Conservation (phyloP, 2,113 vertebrate genomes). For the Gymnarchus niloticus region DNA sequence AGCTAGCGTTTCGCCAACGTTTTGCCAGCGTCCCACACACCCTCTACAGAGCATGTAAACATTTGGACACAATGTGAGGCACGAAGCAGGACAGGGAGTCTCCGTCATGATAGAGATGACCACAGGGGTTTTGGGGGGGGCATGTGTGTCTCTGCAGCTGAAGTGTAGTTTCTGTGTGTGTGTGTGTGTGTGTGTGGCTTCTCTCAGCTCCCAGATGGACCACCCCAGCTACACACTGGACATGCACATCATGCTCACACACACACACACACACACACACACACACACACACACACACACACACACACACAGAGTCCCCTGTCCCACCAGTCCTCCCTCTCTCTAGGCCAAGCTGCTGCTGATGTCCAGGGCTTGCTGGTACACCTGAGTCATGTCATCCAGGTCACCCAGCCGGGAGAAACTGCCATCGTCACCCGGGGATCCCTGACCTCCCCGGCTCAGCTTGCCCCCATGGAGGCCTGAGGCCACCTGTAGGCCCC, state of each 20-base stretch:
- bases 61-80: conserved; percentile 59
- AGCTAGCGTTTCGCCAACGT: conserved; percentile 47
- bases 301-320: conserved; percentile 12
- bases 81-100: conserved; percentile 48
- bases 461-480: conserved; percentile 77
- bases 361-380: conserved; percentile 83
- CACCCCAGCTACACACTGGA: conserved; percentile 64
- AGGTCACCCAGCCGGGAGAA: conserved; percentile 87
- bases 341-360: conserved; percentile 77
- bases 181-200: conserved; percentile 34
- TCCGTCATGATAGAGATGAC: conserved; percentile 23
- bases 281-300: conserved; percentile 29
- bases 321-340: conserved; percentile 8
- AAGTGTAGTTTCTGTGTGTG: conserved; percentile 27
- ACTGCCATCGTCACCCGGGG: conserved; percentile 82
- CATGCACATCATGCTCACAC: conserved; percentile 51
- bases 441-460: conserved; percentile 64
- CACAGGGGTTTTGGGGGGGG: conserved; percentile 28
- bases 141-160: not conserved
- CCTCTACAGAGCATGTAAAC: conserved; percentile 69
- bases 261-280: conserved; percentile 13
- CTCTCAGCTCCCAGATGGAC: conserved; percentile 23
- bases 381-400: conserved; percentile 86
- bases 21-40: not conserved
- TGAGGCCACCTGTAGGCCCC: conserved; percentile 74